These are phyloP conservation scores for Coregonus sp. DNA, from an alignment of 2,797 vertebrate genomes.

Conservation along the genomic window DNA sequence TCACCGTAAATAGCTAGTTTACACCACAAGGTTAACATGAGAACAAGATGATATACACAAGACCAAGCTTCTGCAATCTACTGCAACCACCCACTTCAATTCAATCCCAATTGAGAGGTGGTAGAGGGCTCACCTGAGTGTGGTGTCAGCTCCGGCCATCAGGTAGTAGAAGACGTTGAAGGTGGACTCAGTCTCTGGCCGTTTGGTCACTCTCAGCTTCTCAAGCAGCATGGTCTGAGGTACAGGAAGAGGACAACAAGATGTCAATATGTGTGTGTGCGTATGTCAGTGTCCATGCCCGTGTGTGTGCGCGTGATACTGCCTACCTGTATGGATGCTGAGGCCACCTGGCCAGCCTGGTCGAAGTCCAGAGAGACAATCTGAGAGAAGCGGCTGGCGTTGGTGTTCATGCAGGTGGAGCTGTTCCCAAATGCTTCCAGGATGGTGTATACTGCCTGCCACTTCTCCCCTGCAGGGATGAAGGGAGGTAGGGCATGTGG, in stretches of 20 bases:
- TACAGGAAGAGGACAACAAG: slow-evolving; percentile 14
- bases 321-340: slow-evolving; percentile 91
- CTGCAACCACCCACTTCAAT: neutral
- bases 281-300: slow-evolving; percentile 4
- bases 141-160: slow-evolving; percentile 87
- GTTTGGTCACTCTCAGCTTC: slow-evolving; percentile 87
- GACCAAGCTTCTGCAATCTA: neutral
- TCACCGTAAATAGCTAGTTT: slow-evolving; percentile 11
- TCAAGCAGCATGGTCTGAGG: slow-evolving; percentile 94
- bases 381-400: slow-evolving; percentile 93
- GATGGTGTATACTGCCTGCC: slow-evolving; percentile 94
- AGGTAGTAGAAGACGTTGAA: slow-evolving; percentile 96
- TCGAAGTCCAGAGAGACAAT: slow-evolving; percentile 96
- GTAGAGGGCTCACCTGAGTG: slow-evolving; percentile 78
- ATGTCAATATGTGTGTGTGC: neutral
- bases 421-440: slow-evolving; percentile 96
- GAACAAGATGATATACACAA: neutral
- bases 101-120: neutral
- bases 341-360: slow-evolving; percentile 95
- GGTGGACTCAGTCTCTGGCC: slow-evolving; percentile 83
- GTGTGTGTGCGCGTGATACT: neutral
- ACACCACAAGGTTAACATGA: neutral
- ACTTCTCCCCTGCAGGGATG: slow-evolving; percentile 86
- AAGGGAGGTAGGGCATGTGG: neutral
- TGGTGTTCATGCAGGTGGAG: slow-evolving; percentile 86